Base-by-base conservation (phyloP, 2,113 vertebrate genomes). In the Urocolius indicus region DNA sequence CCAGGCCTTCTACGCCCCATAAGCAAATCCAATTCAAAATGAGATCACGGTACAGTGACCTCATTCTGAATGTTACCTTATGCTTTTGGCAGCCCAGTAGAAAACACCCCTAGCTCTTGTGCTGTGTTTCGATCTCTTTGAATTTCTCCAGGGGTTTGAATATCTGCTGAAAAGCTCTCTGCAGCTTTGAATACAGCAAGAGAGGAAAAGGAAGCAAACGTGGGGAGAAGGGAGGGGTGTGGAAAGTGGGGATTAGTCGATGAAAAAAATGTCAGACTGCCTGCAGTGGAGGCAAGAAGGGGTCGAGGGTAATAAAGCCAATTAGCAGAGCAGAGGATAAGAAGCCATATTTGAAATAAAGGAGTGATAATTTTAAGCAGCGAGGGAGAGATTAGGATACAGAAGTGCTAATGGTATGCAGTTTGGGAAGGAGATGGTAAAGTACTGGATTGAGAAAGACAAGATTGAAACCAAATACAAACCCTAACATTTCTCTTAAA, bases 361-460 rank as follows among this genome's bases (percentile, higher is more conserved):
- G 83, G 90, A 97, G 96, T 97, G 97, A 97, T 97, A 95, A 98
- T 97, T 97, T 97, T 97, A 98, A 98, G 96, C 96, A 98, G 95
- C 87, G 96, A 97, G 94, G 90, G 89, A 94, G 88, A 97, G 92
- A 96, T 96, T 97, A 97, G 93, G 98, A 97, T 77, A 95, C 52
- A 93, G 92, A 98, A 94, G 92, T 96, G 97, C 94, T 97, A 97
- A 98, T 96, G 84, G 73, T 96, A 97, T 96, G 94, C 95, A 94
- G 68, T 95, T 97, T 93, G 93, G 89, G 94, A 61, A 97, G 72
- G 85, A 97, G 80, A 96, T 88, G 78, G 95, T 91, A 81, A 91
- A 96, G 89, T 90, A 91, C 46, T 83, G 79, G 90, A 79, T 62
- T 87, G 51, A 74, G 52, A 94, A 96, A 90, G 57, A 90, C 46